Percentiles rank a stretch among this genome's conserved stretches.
phyloP scores from a whole-genome alignment of 2,113 vertebrate genomes.

The Bubo blakistoni region DNA sequence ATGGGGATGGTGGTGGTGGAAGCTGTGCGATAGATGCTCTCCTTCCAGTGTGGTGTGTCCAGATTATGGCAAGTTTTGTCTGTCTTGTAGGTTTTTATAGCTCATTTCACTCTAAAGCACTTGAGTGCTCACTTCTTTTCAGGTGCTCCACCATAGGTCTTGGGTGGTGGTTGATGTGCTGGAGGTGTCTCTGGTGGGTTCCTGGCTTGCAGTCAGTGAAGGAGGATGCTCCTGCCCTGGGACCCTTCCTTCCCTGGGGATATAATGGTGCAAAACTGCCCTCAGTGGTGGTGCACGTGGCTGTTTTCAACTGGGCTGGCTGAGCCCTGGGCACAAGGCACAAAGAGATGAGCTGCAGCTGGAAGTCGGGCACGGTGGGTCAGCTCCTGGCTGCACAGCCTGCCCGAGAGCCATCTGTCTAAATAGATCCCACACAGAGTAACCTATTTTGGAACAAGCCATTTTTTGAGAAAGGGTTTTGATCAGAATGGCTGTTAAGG shows the following conservation, averaged over 20 bases:
- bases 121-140: neutral
- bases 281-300: accelerated
- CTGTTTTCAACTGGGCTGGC: neutral
- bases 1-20: neutral
- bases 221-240: neutral
- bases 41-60: neutral
- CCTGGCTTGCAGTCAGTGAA: neutral
- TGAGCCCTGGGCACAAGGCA: neutral
- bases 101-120: neutral
- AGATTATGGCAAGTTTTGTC: neutral
- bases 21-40: neutral
- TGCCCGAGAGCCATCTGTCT: neutral
- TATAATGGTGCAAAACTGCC: neutral
- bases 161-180: neutral
- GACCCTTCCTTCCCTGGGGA: neutral
- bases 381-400: neutral
- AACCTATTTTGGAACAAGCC: neutral
- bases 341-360: neutral
- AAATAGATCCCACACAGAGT: neutral
- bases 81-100: neutral
- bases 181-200: neutral
- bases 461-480: neutral
- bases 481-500: neutral
- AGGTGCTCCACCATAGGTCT: neutral
- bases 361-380: accelerated